Percentiles rank a stretch among this genome's conserved stretches.
These are phyloP conservation scores for Kryptolebias marmoratus DNA, from an alignment of 2,113 vertebrate species.

Conservation along the genomic window DNA sequence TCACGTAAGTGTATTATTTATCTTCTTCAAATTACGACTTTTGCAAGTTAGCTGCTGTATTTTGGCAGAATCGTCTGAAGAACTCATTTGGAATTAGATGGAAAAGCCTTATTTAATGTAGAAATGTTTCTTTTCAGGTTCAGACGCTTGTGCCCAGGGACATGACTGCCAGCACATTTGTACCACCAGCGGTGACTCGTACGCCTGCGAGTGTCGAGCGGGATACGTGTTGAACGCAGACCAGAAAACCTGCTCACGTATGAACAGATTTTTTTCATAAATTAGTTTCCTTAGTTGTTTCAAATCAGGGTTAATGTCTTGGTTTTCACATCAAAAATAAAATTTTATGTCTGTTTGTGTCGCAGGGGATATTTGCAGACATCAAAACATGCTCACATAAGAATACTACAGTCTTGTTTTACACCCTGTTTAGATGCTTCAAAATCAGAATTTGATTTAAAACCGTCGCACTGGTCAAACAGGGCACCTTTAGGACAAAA, in stretches of 20 bases:
- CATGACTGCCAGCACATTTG: conserved; percentile 81
- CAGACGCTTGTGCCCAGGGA: conserved; percentile 67
- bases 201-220: conserved; percentile 74
- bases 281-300: no score
- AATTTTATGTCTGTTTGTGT: no score
- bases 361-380: no score
- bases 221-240: conserved; percentile 80
- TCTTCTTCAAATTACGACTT: not conserved
- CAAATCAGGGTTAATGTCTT: not conserved
- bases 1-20: conserved; percentile 72
- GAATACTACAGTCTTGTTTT: no score
- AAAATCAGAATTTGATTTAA: no score
- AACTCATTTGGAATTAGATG: not conserved
- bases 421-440: no score
- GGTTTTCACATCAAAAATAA: not conserved
- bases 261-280: not conserved
- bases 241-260: conserved; percentile 77
- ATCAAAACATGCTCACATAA: no score
- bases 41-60: not conserved
- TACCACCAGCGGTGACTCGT: conserved; percentile 56
- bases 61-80: not conserved
- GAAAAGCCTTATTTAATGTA: not conserved
- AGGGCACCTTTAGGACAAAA: no score
- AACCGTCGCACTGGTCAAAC: no score
- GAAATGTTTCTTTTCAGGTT: conserved; percentile 59